phyloP scores from a whole-genome alignment of 2,797 vertebrate genomes.

The Coregonus suidteri region DNA sequence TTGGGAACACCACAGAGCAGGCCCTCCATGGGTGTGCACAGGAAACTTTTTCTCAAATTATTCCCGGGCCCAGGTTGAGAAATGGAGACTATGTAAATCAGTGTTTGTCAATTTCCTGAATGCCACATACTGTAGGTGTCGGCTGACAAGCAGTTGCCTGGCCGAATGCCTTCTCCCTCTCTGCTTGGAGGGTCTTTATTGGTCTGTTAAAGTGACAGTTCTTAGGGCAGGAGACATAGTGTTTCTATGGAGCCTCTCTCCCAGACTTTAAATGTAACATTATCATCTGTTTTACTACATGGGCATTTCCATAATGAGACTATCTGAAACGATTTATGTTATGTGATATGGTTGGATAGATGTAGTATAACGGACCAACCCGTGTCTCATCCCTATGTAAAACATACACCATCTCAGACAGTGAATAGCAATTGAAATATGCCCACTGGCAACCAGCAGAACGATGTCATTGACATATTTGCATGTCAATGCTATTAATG shows the following conservation, averaged over 20 bases:
- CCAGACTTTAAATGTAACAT: not conserved
- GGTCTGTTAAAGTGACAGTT: slow-evolving; percentile 31
- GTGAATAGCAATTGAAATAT: slow-evolving; percentile 19
- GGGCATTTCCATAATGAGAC: not conserved
- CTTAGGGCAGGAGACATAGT: not conserved
- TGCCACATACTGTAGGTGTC: slow-evolving; percentile 25
- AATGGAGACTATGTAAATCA: slow-evolving; percentile 38
- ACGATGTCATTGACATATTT: slow-evolving; percentile 18
- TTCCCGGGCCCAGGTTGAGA: slow-evolving; percentile 21
- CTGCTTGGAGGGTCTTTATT: slow-evolving; percentile 14
- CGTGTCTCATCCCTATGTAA: not conserved
- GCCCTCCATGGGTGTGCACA: slow-evolving; percentile 14
- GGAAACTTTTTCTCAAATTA: slow-evolving; percentile 52
- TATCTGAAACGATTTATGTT: slow-evolving; percentile 8
- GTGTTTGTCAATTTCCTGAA: slow-evolving; percentile 40
- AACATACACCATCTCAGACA: slow-evolving; percentile 2
- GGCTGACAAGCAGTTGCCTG: slow-evolving; percentile 20
- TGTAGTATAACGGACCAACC: slow-evolving; percentile 12
- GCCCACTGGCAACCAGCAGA: not conserved
- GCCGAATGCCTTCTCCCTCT: not conserved
- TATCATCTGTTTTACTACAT: not conserved
- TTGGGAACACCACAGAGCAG: slow-evolving; percentile 21
- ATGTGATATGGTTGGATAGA: slow-evolving; percentile 14
- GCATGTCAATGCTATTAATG: slow-evolving; percentile 17
- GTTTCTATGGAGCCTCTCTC: slow-evolving; percentile 5